Percentiles rank a stretch among this genome's conserved stretches.
These are phyloP conservation scores for Platyrinchus mystaceus DNA, from an alignment of 2,797 vertebrate species.

Conservation along the genomic window DNA sequence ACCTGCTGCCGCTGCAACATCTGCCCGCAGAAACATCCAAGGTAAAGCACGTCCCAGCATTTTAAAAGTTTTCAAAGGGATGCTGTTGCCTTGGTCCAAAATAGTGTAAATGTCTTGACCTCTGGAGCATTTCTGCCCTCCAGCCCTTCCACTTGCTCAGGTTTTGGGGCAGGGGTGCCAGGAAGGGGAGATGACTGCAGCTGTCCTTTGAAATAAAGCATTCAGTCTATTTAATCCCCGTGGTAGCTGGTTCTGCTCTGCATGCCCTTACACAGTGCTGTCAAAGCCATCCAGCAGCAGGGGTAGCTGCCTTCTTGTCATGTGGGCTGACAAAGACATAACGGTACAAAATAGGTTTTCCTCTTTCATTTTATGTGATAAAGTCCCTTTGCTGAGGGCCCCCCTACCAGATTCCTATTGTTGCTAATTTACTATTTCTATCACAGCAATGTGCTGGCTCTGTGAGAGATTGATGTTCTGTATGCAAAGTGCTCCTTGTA, in stretches of 20 bases:
- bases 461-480: neutral
- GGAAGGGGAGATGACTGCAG: neutral
- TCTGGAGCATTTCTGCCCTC: neutral
- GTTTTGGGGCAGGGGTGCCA: neutral
- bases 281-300: slow-evolving; percentile 17
- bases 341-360: neutral
- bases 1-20: neutral
- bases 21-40: neutral
- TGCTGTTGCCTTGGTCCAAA: neutral
- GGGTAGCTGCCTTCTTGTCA: neutral
- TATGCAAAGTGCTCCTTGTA: slow-evolving; percentile 17
- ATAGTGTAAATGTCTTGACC: neutral
- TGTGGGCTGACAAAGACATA: slow-evolving; percentile 30
- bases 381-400: neutral
- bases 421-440: slow-evolving; percentile 33
- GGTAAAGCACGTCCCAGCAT: neutral
- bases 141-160: neutral
- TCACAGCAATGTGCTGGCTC: slow-evolving; percentile 9
- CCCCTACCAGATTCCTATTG: neutral
- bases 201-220: neutral
- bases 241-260: neutral
- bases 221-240: neutral
- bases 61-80: neutral
- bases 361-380: neutral
- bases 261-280: neutral